These are phyloP conservation scores for Eunapius fragilis DNA, from an alignment of 37 sponge, comb jelly and placozoan genomes.

Conservation along the genomic window DNA sequence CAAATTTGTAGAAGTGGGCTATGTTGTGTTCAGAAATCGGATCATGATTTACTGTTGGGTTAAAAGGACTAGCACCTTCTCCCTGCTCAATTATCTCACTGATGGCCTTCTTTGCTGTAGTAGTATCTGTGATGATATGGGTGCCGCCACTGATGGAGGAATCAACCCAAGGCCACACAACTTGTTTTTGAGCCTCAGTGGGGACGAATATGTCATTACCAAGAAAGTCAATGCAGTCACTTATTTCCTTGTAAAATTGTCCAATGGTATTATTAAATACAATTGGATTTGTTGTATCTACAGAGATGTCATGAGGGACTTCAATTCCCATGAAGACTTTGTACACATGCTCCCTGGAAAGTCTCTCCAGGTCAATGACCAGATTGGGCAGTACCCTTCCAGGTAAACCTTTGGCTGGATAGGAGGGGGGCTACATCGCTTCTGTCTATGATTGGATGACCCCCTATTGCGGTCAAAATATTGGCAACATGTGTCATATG, in stretches of 20 bases:
- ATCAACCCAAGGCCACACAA: constrained; percentile 37
- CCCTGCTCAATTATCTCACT: constrained; percentile 41
- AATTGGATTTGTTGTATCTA: background rate
- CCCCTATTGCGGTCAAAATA: constrained; percentile 53
- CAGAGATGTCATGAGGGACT: constrained; percentile 15
- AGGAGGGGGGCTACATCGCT: constrained; percentile 8
- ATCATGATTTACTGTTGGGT: constrained; percentile 9
- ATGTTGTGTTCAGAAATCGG: background rate
- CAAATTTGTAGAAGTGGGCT: constrained; percentile 64
- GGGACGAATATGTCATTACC: constrained; percentile 4
- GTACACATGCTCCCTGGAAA: constrained; percentile 11
- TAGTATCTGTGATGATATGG: constrained; percentile 5
- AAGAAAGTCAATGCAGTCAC: constrained; percentile 22
- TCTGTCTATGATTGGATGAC: constrained; percentile 26
- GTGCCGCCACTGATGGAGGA: background rate
- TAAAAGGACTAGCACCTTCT: constrained; percentile 39
- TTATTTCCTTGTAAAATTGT: constrained; percentile 50
- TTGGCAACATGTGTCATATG: constrained; percentile 66
- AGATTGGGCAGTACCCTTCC: constrained; percentile 51
- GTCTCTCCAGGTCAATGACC: constrained; percentile 7
- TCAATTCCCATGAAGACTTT: constrained; percentile 56
- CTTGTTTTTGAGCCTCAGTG: background rate
- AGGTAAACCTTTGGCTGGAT: constrained; percentile 37
- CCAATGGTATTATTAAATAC: constrained; percentile 45
- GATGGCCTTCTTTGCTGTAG: constrained; percentile 27